Percentiles rank a stretch among this genome's conserved stretches.
Conservation (phyloP, 2,113 vertebrate genomes). For the Stegastes partitus region DNA sequence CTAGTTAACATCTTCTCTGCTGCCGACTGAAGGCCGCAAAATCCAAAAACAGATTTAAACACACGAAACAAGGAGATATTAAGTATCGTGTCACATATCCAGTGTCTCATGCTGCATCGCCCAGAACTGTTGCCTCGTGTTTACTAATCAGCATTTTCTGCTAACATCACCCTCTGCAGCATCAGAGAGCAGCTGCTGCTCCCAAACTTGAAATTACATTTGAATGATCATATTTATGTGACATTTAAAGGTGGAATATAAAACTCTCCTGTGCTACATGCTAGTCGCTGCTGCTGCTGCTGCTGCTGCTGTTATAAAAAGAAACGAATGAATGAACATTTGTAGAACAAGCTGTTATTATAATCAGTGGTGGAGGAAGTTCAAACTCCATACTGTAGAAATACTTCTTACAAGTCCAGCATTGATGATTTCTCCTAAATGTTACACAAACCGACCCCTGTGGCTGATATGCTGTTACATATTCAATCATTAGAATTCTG, state of each 20-base stretch:
- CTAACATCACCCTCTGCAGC: slow-evolving; percentile 30
- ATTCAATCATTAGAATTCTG: no score
- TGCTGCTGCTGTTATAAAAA: no score
- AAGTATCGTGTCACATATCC: not conserved
- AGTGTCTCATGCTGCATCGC: not conserved
- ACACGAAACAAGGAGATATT: not conserved
- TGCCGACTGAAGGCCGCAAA: no score
- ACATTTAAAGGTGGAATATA: not conserved
- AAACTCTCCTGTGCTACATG: not conserved
- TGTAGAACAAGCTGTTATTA: not conserved
- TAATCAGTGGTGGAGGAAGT: slow-evolving; percentile 6
- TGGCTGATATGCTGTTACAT: no score
- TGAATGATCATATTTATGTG: slow-evolving; percentile 1
- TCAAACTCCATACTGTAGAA: no score
- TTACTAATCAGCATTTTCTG: slow-evolving; percentile 33
- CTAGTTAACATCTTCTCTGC: not conserved
- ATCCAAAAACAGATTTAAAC: no score
- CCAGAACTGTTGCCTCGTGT: slow-evolving; percentile 39
- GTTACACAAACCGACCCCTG: no score
- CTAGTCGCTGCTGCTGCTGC: not conserved
- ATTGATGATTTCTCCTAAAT: not conserved
- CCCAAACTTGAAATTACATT: not conserved
- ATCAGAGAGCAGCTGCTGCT: slow-evolving; percentile 15
- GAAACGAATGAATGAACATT: not conserved
- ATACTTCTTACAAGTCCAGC: not conserved